phyloP scores from a whole-genome alignment of 2,113 vertebrate species.

The Megalops atlanticus region DNA sequence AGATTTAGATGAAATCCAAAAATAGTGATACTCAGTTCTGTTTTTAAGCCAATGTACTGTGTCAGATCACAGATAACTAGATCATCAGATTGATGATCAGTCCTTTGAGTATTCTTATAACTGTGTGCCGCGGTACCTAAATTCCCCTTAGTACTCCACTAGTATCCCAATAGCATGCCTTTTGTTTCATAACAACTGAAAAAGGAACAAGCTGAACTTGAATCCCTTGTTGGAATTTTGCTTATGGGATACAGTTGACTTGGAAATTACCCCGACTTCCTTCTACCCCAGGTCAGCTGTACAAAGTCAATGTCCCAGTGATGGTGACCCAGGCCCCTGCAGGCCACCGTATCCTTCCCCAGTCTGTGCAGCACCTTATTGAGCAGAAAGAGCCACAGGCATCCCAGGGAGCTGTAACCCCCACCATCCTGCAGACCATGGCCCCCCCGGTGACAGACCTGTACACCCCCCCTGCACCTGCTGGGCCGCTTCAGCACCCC shows the following conservation, averaged over 20 bases:
- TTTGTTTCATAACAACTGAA: too few relatives aligned
- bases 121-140: too few relatives aligned
- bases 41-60: too few relatives aligned
- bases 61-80: too few relatives aligned
- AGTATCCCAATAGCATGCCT: too few relatives aligned
- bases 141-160: too few relatives aligned
- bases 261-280: too few relatives aligned
- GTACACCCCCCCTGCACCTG: slow-evolving; percentile 29
- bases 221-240: slow-evolving; percentile 1
- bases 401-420: slow-evolving; percentile 47
- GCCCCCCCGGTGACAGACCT: slow-evolving; percentile 44
- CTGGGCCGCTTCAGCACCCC: slow-evolving; percentile 12
- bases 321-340: slow-evolving; percentile 83
- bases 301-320: slow-evolving; percentile 89
- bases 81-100: neutral
- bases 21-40: too few relatives aligned
- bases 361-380: slow-evolving; percentile 64
- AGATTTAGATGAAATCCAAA: too few relatives aligned
- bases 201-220: too few relatives aligned
- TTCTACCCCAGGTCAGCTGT: slow-evolving; percentile 80
- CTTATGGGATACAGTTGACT: neutral
- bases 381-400: slow-evolving; percentile 56
- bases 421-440: slow-evolving; percentile 40
- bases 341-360: slow-evolving; percentile 63
- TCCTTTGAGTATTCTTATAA: too few relatives aligned